phyloP scores from a whole-genome alignment of 1,140 invertebrate genomes.

The Aethina tumida region DNA sequence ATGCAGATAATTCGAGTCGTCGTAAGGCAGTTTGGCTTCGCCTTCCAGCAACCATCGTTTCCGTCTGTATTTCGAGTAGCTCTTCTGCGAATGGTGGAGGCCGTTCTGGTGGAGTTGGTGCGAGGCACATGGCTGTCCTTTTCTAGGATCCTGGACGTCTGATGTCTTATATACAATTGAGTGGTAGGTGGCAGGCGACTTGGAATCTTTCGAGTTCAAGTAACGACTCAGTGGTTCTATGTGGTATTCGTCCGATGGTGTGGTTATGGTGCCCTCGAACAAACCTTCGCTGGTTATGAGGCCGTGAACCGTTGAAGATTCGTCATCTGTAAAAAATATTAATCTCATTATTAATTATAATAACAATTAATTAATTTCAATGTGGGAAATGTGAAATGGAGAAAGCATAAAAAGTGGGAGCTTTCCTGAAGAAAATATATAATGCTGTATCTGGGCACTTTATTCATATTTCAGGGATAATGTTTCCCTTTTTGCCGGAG shows the following conservation, averaged over 20 bases:
- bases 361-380: no score
- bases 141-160: constrained; percentile 59
- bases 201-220: constrained; percentile 40
- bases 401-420: no score
- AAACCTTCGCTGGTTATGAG: constrained; percentile 76
- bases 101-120: constrained; percentile 45
- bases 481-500: no score
- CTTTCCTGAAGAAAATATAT: no score
- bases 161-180: constrained; percentile 74
- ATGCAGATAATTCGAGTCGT: constrained; percentile 19
- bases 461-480: no score
- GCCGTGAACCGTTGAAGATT: constrained; percentile 72
- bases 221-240: constrained; percentile 78
- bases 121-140: constrained; percentile 40
- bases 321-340: constrained; percentile 56
- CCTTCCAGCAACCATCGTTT: constrained; percentile 38
- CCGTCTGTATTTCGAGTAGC: constrained; percentile 10
- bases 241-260: constrained; percentile 67
- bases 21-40: constrained; percentile 30
- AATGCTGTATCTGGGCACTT: no score
- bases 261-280: constrained; percentile 80
- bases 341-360: constrained; percentile 2
- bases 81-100: constrained; percentile 22
- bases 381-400: no score
- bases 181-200: constrained; percentile 48